Evolutionary conservation across 2,888 invertebrate genomes (phyloP), one percentile per base, ranked within the genome.

Genomic region (Platycheirus albimanus): DNA sequence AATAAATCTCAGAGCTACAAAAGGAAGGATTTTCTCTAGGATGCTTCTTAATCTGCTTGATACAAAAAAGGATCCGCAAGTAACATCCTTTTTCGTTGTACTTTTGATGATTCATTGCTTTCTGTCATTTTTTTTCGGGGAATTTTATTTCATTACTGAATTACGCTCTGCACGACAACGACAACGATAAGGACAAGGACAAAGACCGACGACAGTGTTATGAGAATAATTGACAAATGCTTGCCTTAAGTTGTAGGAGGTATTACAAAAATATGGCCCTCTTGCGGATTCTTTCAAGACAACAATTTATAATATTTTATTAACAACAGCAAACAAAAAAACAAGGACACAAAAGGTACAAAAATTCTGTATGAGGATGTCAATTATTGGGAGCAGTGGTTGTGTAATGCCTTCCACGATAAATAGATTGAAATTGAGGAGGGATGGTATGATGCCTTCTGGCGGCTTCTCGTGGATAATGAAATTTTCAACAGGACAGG

Each of bases 31-130:
- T 38, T 45, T 58, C 17, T 24, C 17, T 24, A 28, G 19, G 13
- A n/a, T 19, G 20, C 13, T 54, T 33, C 30, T 56, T 47, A 63
- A 56, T 33, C 36, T 47, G 5, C 36, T 54, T 20, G 15, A 58
- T 28, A 70, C 17, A 8, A 13, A 58, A 36, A 24, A 43, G 24
- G n/a, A 13, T 19, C 38, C 20, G 7, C 36, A 54, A 54, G 13
- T 19, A 3, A 43, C 30, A 7, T 61, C 45, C 17, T 13, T 3
- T n/a, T 13, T 5, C 20, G n/a, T 8, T 0, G 17, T 41, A 8
- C n/a, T 61, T 17, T 45, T 45, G 28, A 61, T 61, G 61, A 61
- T 45, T 45, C 30, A 61, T 61, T 61, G 61, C 41, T 28, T 41
- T 2, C 10, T 41, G 24, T n/a, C 38, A 28, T 43, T 30, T n/a